These are phyloP conservation scores for Cantharis rufa DNA, from an alignment of 2,888 invertebrate genomes.

Conservation along the genomic window DNA sequence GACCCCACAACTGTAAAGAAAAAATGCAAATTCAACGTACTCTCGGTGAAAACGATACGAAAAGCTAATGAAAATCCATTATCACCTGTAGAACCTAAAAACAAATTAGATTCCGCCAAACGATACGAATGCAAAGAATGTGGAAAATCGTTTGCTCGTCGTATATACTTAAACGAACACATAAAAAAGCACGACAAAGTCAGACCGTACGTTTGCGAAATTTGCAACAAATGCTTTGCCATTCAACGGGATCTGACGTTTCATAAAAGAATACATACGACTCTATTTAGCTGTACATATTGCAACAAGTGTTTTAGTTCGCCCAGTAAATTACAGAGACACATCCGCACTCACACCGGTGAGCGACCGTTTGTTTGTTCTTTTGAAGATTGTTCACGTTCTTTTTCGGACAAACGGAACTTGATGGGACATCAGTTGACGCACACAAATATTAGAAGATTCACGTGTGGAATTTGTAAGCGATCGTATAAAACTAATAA, in stretches of 20 bases:
- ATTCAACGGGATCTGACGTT: constrained; percentile 49
- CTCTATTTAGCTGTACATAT: constrained; percentile 47
- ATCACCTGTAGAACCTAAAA: background rate
- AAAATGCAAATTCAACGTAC: background rate
- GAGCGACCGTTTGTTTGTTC: constrained; percentile 50
- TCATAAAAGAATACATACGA: constrained; percentile 51
- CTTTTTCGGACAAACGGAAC: constrained; percentile 54
- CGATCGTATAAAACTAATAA: constrained; percentile 48
- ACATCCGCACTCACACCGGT: constrained; percentile 51
- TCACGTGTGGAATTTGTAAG: constrained; percentile 46
- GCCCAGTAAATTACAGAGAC: constrained; percentile 52
- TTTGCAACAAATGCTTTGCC: constrained; percentile 50
- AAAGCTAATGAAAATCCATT: constrained; percentile 4
- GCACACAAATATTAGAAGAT: constrained; percentile 46
- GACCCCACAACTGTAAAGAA: background rate
- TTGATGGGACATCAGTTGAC: constrained; percentile 49
- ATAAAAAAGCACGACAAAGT: constrained; percentile 49
- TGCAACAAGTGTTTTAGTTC: constrained; percentile 52
- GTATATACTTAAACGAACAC: constrained; percentile 50
- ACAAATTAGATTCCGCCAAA: background rate
- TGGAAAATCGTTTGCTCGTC: constrained; percentile 47
- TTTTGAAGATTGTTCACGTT: constrained; percentile 46
- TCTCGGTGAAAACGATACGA: background rate
- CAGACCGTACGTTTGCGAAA: constrained; percentile 49
- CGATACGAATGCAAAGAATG: constrained; percentile 48